Evolutionary conservation across 2,888 invertebrate species (phyloP).

Genomic region (Eupeodes latifasciatus): DNA sequence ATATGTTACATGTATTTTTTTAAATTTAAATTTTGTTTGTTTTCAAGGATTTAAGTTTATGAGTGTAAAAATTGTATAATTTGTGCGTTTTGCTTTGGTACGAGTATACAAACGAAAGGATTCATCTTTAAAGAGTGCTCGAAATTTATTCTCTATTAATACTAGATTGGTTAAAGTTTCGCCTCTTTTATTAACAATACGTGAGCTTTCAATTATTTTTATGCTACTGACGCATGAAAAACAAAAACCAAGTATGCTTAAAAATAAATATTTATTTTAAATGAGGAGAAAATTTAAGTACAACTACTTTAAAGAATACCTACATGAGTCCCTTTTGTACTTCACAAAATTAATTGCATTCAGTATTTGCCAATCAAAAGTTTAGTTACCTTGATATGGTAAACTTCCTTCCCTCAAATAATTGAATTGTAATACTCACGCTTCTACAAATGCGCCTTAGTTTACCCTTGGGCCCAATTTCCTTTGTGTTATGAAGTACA

Average conservation of each 20-base stretch:
- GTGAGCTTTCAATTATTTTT: slow-evolving; percentile 64
- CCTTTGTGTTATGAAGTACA: too few relatives aligned
- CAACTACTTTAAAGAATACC: too few relatives aligned
- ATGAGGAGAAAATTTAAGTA: too few relatives aligned
- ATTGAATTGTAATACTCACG: too few relatives aligned
- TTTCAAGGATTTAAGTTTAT: not conserved
- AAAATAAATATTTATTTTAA: too few relatives aligned
- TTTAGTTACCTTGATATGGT: too few relatives aligned
- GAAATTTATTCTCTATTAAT: not conserved
- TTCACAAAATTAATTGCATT: too few relatives aligned
- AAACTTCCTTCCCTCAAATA: too few relatives aligned
- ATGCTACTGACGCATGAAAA: slow-evolving; percentile 56
- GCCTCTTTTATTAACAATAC: not conserved
- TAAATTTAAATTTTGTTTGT: not conserved
- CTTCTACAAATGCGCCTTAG: too few relatives aligned
- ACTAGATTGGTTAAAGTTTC: slow-evolving; percentile 45
- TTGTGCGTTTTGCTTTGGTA: not conserved
- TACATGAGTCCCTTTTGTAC: too few relatives aligned
- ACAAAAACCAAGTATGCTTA: not conserved
- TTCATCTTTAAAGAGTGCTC: slow-evolving; percentile 13
- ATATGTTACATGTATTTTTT: not conserved
- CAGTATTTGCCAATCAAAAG: too few relatives aligned
- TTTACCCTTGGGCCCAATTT: too few relatives aligned
- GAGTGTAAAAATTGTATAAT: not conserved
- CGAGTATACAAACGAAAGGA: not conserved